These are phyloP conservation scores for Ataeniobius toweri DNA, from an alignment of 2,797 vertebrate genomes.

Conservation along the genomic window DNA sequence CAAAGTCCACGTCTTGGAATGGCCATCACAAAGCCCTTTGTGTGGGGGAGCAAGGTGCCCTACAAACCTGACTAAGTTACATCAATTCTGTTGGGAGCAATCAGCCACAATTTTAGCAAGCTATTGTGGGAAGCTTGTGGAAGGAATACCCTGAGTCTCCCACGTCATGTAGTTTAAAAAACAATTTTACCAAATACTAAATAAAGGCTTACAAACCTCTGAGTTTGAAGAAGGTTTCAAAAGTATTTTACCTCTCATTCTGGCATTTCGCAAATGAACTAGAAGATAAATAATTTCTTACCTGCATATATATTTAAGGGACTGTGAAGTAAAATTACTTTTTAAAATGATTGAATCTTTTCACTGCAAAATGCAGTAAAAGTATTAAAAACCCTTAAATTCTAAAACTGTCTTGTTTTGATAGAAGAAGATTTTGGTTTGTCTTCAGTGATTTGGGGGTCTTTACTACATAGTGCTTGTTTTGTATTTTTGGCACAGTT, in stretches of 20 bases:
- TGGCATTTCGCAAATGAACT: background rate
- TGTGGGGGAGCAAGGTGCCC: background rate
- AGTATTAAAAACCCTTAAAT: slow-evolving; percentile 25
- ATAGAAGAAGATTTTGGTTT: slow-evolving; percentile 19
- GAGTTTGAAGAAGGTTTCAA: background rate
- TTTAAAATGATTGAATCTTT: background rate
- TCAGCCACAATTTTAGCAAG: background rate
- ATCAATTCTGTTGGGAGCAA: background rate
- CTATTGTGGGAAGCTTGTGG: background rate
- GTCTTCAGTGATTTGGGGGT: slow-evolving; percentile 59
- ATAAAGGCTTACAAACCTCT: background rate
- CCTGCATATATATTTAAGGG: background rate
- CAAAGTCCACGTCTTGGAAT: background rate
- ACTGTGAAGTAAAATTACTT: background rate
- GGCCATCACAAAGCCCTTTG: background rate
- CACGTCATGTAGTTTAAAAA: background rate
- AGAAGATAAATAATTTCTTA: too few species aligned
- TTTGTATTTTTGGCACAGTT: slow-evolving; percentile 86
- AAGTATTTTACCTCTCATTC: background rate
- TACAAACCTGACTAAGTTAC: background rate
- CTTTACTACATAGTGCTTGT: slow-evolving; percentile 83
- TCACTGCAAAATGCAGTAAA: background rate
- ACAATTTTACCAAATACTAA: background rate
- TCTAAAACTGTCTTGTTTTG: slow-evolving; percentile 22
- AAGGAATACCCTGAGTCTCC: background rate